Conservation (phyloP, 2,113 vertebrate genomes). For the Orthonyx spaldingii region DNA sequence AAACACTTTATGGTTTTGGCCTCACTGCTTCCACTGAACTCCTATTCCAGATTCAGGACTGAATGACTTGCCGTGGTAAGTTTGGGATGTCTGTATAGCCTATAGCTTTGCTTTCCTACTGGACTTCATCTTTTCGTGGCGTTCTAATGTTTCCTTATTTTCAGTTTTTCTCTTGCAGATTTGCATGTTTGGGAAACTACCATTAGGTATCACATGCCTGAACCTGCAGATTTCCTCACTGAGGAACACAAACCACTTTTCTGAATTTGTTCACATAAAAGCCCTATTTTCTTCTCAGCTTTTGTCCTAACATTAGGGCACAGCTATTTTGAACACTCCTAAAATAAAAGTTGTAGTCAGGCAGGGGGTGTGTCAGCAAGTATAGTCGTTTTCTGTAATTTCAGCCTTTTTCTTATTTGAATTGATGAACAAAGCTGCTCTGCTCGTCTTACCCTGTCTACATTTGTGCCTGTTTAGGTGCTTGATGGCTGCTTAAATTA, state of each 20-base stretch:
- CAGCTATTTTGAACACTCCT: background rate
- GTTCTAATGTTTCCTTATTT: background rate
- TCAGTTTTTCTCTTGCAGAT: background rate
- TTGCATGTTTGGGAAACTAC: background rate
- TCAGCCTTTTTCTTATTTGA: background rate
- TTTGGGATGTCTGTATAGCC: background rate
- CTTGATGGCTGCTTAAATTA: background rate
- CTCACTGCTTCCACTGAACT: background rate
- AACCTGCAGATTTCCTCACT: background rate
- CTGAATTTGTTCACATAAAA: background rate
- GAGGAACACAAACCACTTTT: background rate
- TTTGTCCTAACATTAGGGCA: background rate
- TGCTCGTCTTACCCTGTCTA: background rate
- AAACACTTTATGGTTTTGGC: background rate
- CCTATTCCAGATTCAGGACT: background rate
- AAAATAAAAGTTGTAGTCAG: background rate
- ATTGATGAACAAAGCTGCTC: background rate
- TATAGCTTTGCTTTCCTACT: background rate
- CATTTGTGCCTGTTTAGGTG: background rate
- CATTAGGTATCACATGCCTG: background rate
- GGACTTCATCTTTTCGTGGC: background rate
- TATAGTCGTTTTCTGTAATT: background rate
- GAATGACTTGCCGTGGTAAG: background rate
- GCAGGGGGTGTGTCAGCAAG: background rate
- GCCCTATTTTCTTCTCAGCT: background rate